Base-by-base conservation (phyloP, 2,888 invertebrate genomes). In the Caenorhabditis afra region DNA sequence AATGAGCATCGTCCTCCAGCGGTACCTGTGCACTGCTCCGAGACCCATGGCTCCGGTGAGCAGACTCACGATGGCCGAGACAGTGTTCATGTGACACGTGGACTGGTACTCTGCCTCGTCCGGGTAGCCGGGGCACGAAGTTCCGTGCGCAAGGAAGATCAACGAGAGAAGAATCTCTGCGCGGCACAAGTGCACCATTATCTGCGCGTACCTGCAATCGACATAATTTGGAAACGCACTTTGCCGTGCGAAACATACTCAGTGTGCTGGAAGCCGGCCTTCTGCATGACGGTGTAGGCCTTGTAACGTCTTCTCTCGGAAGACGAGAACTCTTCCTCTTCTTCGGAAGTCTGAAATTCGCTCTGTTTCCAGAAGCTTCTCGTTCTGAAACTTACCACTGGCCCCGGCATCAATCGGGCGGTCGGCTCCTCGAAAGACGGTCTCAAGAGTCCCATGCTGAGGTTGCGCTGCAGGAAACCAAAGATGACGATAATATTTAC, bases 51-150 rank as follows among this genome's bases (percentile, higher is more conserved):
- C 86, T n/a, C 86, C 89, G 0, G 89, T 88, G 20, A 89, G 73
- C 11, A 89, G 71, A 35, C 89, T 88, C 8, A 87, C 87, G 20
- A 89, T 71, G 3, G 88, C 88, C 12, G 89, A 85, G 12, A 89
- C 87, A 3, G 89, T 84, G 62, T 89, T 89, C 82, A 89, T 89
- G 66, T 89, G 88, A 53, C 89, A 89, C 16, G 88, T 87, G 29
- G 86, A 85, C 64, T 89, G 88, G 62, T 89, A 89, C 35, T 85
- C 86, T 10, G 85, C 84, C 39, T 87, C 88, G 14, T 83, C 81
- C 12, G 85, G 81, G 49, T 81, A 85, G 11, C 83, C 83, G 11
- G 82, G 82, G 53, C 79, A 81, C n/a, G 70, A 80, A 29, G 81
- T 77, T 45, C 82, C 82, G 35, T 84, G 84, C 12, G 79, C 71